Conservation (phyloP, 2,113 vertebrate species). For the Halcyon malimbica region DNA sequence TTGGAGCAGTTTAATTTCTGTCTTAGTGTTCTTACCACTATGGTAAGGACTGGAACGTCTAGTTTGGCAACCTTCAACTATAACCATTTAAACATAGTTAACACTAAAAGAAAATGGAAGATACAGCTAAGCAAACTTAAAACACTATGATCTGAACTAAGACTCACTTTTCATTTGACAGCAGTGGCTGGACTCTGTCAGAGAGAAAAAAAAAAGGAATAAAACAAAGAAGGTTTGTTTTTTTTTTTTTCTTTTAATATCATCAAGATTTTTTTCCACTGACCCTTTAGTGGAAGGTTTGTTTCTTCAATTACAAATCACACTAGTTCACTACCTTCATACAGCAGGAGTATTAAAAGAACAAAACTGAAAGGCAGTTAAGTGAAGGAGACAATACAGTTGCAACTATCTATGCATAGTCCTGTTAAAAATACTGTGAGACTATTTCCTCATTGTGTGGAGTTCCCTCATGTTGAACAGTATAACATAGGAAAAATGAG, state of each 20-base stretch:
- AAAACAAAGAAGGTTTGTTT: background rate
- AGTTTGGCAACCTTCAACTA: background rate
- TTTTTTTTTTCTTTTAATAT: background rate
- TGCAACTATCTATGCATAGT: too few species aligned
- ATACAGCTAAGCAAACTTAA: background rate
- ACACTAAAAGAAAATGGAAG: background rate
- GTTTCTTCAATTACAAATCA: background rate
- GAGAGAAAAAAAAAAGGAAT: background rate
- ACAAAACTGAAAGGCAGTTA: too few species aligned
- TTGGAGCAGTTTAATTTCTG: background rate
- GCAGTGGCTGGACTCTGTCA: background rate
- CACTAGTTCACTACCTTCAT: background rate
- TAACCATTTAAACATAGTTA: background rate
- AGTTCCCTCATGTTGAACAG: too few species aligned
- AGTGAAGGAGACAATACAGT: too few species aligned
- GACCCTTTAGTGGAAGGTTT: background rate
- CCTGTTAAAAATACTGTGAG: too few species aligned
- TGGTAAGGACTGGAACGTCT: background rate
- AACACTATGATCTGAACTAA: background rate
- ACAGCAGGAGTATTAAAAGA: background rate
- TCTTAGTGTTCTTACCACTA: background rate
- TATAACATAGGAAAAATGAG: too few species aligned
- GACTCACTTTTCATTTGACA: background rate
- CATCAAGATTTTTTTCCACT: background rate
- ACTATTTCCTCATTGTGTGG: too few species aligned